These are phyloP conservation scores for Mizuhopecten yessoensis DNA, from an alignment of 1,140 invertebrate genomes.

Conservation along the genomic window DNA sequence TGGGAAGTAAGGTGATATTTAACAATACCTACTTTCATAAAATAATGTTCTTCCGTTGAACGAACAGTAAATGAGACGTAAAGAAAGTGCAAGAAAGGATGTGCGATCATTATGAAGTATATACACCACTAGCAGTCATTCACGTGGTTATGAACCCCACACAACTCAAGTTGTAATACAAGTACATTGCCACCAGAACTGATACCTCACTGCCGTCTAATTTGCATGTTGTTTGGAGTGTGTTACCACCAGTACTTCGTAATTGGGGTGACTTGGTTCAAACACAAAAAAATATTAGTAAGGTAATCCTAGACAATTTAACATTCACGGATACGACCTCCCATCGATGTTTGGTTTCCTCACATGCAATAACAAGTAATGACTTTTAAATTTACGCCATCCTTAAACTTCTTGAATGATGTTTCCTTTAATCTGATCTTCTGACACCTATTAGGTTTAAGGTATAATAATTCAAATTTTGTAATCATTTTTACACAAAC, in stretches of 20 bases:
- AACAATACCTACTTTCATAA: neutral
- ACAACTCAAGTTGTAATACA: neutral
- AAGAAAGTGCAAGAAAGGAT: conserved; percentile 29
- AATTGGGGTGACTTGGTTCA: conserved; percentile 25
- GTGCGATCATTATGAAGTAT: conserved; percentile 12
- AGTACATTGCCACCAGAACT: neutral
- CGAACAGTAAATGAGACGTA: conserved; percentile 23
- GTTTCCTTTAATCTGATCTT: neutral
- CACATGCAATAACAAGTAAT: neutral
- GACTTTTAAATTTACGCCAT: conserved; percentile 19
- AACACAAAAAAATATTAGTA: neutral
- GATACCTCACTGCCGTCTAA: neutral
- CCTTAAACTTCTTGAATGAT: neutral
- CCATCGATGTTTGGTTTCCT: conserved; percentile 8
- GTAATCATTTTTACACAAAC: neutral
- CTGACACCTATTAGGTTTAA: neutral
- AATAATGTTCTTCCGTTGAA: conserved; percentile 15
- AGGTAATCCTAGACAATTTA: neutral
- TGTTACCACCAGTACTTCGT: conserved; percentile 2
- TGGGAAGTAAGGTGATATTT: neutral
- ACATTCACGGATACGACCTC: neutral
- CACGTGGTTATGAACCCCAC: neutral
- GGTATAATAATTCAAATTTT: neutral
- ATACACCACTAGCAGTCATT: neutral
- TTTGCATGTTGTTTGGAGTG: conserved; percentile 6